Conservation (phyloP, 2,113 vertebrate species). For the Cyrtonyx montezumae region DNA sequence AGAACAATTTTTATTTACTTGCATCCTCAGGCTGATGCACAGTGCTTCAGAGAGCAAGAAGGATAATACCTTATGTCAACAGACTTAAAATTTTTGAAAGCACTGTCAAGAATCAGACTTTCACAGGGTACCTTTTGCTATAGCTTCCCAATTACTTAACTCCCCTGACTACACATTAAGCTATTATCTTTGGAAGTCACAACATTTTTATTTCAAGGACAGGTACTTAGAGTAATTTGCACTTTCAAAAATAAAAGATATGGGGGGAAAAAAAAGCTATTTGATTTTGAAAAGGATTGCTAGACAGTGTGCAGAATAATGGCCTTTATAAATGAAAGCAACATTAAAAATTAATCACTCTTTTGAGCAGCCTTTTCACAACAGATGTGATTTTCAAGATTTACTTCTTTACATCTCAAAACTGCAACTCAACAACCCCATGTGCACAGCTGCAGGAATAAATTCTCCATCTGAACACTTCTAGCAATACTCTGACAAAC, state of each 20-base stretch:
- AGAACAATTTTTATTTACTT: neutral
- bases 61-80: neutral
- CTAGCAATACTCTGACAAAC: neutral
- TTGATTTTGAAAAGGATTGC: neutral
- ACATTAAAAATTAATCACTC: neutral
- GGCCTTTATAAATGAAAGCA: neutral
- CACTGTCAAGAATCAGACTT: constrained; percentile 16
- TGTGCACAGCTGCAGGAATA: neutral
- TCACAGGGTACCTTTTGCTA: neutral
- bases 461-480: neutral
- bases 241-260: neutral
- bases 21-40: neutral
- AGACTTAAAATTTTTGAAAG: neutral
- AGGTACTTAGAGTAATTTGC: neutral
- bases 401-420: neutral
- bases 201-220: neutral
- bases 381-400: neutral
- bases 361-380: neutral
- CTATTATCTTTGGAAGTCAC: neutral
- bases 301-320: neutral
- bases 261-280: neutral
- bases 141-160: neutral
- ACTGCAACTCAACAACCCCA: neutral
- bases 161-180: neutral
- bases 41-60: neutral